These are phyloP conservation scores for Rhyacophila brunnea DNA, from an alignment of 1,140 invertebrate species.

Conservation along the genomic window DNA sequence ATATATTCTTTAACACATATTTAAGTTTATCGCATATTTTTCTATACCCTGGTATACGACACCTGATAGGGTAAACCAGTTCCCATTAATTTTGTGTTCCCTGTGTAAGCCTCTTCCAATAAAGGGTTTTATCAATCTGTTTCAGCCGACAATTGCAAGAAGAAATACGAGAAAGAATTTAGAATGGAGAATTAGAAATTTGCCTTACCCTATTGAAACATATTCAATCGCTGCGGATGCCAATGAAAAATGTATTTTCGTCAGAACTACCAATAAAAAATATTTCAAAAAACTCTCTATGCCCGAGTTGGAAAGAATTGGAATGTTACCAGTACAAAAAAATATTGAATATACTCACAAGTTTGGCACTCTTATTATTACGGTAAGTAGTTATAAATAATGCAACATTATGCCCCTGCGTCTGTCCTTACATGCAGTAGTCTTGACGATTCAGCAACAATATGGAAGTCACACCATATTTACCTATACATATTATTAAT, in stretches of 20 bases:
- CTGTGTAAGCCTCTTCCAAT: too few relatives aligned
- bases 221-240: constrained; percentile 67
- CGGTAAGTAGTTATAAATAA: too few relatives aligned
- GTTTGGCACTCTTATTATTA: constrained; percentile 76
- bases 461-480: too few relatives aligned
- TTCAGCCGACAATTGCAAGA: constrained; percentile 67
- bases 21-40: too few relatives aligned
- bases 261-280: constrained; percentile 76
- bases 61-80: too few relatives aligned
- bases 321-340: constrained; percentile 59
- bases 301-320: constrained; percentile 69
- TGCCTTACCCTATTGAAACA: constrained; percentile 67
- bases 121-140: constrained; percentile 30
- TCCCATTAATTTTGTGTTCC: too few relatives aligned
- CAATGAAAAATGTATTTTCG: constrained; percentile 62
- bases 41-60: too few relatives aligned
- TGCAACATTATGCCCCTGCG: too few relatives aligned
- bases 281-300: constrained; percentile 75
- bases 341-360: constrained; percentile 67
- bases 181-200: constrained; percentile 80
- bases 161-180: constrained; percentile 70
- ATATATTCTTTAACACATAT: too few relatives aligned
- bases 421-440: too few relatives aligned
- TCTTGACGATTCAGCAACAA: too few relatives aligned
- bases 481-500: too few relatives aligned